These are phyloP conservation scores for Rhabditophanes sp. DNA, from an alignment of 2,888 invertebrate species.

Conservation along the genomic window DNA sequence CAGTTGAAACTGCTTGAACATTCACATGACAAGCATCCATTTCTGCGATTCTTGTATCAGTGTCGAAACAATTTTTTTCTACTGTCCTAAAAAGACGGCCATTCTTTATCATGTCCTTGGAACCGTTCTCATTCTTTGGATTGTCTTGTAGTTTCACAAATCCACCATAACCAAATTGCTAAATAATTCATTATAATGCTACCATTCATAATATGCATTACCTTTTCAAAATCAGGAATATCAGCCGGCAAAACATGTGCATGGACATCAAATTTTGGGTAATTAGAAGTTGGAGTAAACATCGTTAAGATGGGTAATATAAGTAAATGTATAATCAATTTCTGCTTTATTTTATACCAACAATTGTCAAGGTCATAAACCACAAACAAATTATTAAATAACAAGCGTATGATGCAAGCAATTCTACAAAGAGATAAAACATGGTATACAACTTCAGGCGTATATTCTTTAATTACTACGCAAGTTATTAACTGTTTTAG, in stretches of 20 bases:
- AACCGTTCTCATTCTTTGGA: constrained; percentile 23
- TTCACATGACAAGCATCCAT: constrained; percentile 50
- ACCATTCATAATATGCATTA: constrained; percentile 12
- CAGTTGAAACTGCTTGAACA: constrained; percentile 51
- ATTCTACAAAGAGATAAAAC: no score
- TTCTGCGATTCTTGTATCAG: constrained; percentile 48
- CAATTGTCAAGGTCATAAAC: no score
- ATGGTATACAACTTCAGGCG: no score
- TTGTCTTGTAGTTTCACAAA: constrained; percentile 49
- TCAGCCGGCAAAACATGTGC: constrained; percentile 50
- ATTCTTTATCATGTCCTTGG: constrained; percentile 49
- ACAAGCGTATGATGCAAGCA: no score
- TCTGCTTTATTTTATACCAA: no score
- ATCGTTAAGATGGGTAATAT: no score
- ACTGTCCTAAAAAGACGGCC: constrained; percentile 50
- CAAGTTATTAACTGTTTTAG: no score
- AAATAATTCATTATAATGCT: constrained; percentile 1
- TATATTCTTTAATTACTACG: no score
- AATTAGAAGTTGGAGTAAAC: constrained; percentile 7
- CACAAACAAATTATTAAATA: no score
- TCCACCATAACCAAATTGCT: constrained; percentile 51
- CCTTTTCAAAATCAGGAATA: constrained; percentile 51
- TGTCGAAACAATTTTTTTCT: constrained; percentile 50
- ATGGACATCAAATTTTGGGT: constrained; percentile 50
- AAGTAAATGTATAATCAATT: no score